Evolutionary conservation across 2,888 invertebrate genomes (phyloP).

Genomic region (Stratiomys singularior): DNA sequence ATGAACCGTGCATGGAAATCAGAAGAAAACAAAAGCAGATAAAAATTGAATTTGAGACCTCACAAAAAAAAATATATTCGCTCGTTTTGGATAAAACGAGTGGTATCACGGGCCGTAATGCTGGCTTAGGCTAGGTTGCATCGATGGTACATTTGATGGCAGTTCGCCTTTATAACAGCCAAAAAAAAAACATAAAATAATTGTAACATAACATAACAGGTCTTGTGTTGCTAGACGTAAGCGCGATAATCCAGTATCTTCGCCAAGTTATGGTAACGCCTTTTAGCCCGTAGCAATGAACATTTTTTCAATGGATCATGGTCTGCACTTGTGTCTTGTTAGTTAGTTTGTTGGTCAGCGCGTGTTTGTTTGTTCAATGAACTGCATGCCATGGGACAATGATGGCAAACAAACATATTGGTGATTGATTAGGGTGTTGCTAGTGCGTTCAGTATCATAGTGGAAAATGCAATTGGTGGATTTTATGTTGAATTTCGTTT

Average conservation of each 20-base stretch:
- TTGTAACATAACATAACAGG: slow-evolving; percentile 39
- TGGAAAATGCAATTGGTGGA: too few relatives aligned
- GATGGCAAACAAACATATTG: too few relatives aligned
- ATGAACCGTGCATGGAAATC: background rate
- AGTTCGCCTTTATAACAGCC: background rate
- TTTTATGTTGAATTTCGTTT: too few relatives aligned
- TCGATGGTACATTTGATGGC: background rate
- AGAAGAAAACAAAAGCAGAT: background rate
- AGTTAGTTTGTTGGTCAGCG: too few relatives aligned
- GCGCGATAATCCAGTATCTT: slow-evolving; percentile 15
- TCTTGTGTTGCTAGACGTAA: slow-evolving; percentile 1
- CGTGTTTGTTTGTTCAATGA: too few relatives aligned
- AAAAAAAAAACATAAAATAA: slow-evolving; percentile 24
- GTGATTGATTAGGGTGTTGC: too few relatives aligned
- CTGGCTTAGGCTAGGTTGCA: background rate
- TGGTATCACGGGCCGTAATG: background rate
- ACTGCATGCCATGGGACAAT: too few relatives aligned
- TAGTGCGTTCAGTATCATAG: too few relatives aligned
- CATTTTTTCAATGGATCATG: background rate
- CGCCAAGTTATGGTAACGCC: slow-evolving; percentile 27
- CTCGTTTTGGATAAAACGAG: background rate
- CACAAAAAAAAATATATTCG: background rate
- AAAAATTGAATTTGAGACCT: slow-evolving; percentile 1
- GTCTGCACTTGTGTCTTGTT: background rate
- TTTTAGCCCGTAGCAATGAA: slow-evolving; percentile 24